Percentiles rank a stretch among this genome's conserved stretches.
These are phyloP conservation scores for Callitettix versicolor DNA, from an alignment of 1,140 invertebrate species.

Conservation along the genomic window DNA sequence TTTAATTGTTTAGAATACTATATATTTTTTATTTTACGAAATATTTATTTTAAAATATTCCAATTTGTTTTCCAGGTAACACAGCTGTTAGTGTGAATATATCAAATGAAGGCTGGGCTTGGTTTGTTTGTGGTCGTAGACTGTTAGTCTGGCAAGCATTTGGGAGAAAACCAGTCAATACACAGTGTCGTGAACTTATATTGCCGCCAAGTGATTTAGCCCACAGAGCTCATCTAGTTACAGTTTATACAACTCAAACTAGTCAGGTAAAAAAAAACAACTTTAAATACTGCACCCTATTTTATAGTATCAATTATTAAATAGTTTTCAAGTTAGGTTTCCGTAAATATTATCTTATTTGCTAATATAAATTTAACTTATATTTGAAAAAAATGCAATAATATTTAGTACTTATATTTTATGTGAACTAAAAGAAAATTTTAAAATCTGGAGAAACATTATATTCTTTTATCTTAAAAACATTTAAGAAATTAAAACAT, in stretches of 20 bases:
- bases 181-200: conserved; percentile 67
- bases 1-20: too few relatives aligned
- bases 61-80: conserved; percentile 39
- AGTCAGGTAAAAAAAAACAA: conserved; percentile 41
- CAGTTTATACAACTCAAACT: conserved; percentile 57
- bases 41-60: too few relatives aligned
- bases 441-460: too few relatives aligned
- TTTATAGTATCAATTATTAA: too few relatives aligned
- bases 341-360: background rate
- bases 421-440: too few relatives aligned
- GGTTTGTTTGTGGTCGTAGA: conserved; percentile 77
- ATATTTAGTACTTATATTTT: too few relatives aligned
- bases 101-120: conserved; percentile 59
- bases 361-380: too few relatives aligned
- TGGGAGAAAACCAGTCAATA: conserved; percentile 33
- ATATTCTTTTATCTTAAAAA: too few relatives aligned
- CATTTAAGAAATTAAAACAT: too few relatives aligned
- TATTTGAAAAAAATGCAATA: too few relatives aligned
- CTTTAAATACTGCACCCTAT: background rate
- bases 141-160: conserved; percentile 72
- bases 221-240: conserved; percentile 80
- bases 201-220: conserved; percentile 84
- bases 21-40: too few relatives aligned
- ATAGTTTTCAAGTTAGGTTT: background rate
- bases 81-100: conserved; percentile 51